Base-by-base conservation (phyloP, 2,113 vertebrate genomes). In the Caretta caretta region DNA sequence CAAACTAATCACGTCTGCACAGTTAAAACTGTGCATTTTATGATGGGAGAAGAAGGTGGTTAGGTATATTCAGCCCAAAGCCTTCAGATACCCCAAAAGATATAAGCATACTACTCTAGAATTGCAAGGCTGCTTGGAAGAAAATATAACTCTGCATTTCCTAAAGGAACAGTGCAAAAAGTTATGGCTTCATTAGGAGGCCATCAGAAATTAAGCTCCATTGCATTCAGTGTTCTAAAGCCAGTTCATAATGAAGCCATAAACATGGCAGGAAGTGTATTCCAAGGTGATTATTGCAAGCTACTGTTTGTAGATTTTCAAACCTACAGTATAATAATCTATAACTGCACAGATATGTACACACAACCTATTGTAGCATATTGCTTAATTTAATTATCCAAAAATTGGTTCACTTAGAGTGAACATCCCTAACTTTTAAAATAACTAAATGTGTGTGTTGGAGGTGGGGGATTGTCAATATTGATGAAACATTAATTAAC, bases 331-430 rank as follows among this genome's bases (percentile, higher is more conserved):
- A 85, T 80, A 84, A 5, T 49, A 31, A 85, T 80, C 75, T 59
- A 27, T 78, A 82, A 83, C 88, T 80, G 54, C 54, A 87, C 31
- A 89, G 50, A 54, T n/a, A 53, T 79, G 17, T 89, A 81, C 86
- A 84, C 22, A 38, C 46, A 91, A 49, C 6, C 27, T 90, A 29
- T 80, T 81, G 29, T 10, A 20, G 79, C 65, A 79, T 85, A 90
- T 9, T 49, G 83, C 69, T 89, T 91, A 87, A 92, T 92, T 93
- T 82, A 94, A 72, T 95, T 94, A 93, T 80, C 57, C 76, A 78
- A 27, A 53, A 84, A 0, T 2, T 38, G 65, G 42, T 59, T 50
- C 81, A 80, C 50, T 85, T 57, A 38, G 22, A 84, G 50, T 84
- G 48, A 81, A 76, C 81, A 72, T 16, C 12, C 78, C 35, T 80